phyloP scores from a whole-genome alignment of 30 jellyfish, hydroid and myxozoan species.

The Cassiopea andromeda region DNA sequence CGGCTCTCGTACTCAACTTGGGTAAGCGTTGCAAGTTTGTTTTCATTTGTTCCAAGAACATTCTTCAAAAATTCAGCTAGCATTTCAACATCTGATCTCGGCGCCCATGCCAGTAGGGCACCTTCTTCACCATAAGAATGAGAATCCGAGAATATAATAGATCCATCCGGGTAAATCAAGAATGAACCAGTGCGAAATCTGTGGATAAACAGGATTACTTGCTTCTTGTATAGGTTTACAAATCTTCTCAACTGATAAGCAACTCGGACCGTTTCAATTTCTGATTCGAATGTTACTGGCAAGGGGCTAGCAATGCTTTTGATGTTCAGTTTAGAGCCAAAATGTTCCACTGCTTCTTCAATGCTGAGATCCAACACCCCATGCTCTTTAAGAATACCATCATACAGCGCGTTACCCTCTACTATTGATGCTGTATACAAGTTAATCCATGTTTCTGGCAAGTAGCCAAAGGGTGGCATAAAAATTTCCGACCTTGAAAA shows the following conservation, averaged over 20 bases:
- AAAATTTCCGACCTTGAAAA: constrained; percentile 88
- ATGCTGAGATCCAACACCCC: constrained; percentile 97
- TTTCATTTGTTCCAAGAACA: constrained; percentile 74
- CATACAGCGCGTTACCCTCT: constrained; percentile 92
- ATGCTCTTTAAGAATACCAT: constrained; percentile 70
- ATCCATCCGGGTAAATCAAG: constrained; percentile 86
- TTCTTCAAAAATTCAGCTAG: constrained; percentile 77
- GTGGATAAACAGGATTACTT: constrained; percentile 86
- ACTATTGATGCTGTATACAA: constrained; percentile 78
- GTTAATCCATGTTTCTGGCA: constrained; percentile 85
- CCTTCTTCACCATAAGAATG: constrained; percentile 97
- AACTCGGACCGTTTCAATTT: constrained; percentile 88
- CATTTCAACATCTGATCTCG: constrained; percentile 42
- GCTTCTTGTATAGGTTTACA: constrained; percentile 70
- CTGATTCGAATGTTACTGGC: constrained; percentile 96
- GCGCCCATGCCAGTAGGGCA: constrained; percentile 78
- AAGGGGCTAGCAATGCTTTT: constrained; percentile 73
- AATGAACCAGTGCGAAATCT: constrained; percentile 89
- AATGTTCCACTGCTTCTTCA: constrained; percentile 93
- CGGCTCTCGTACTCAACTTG: constrained; percentile 84
- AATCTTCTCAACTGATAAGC: constrained; percentile 78
- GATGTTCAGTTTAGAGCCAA: constrained; percentile 78
- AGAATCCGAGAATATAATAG: constrained; percentile 84
- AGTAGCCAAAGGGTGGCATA: constrained; percentile 75
- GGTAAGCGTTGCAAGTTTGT: constrained; percentile 92